A percentile compares a stretch with the other conserved stretches of the same genome.
These are phyloP conservation scores for Aphis craccivora DNA, from an alignment of 1,140 invertebrate species.

Conservation along the genomic window DNA sequence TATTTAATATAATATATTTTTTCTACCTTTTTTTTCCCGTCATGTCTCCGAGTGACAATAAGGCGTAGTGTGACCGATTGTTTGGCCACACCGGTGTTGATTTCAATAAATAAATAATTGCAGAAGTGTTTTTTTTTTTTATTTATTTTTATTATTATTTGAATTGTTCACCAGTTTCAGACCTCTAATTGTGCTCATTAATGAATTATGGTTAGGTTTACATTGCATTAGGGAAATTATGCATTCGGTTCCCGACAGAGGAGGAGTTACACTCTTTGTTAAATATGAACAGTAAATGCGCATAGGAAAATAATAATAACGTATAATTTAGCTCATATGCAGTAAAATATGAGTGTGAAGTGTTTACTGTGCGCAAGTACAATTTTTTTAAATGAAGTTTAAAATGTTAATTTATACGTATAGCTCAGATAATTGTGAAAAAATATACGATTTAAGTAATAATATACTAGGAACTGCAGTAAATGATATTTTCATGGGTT, in stretches of 20 bases:
- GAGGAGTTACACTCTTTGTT: constrained; percentile 32
- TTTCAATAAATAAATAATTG: constrained; percentile 57
- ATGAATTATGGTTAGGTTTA: constrained; percentile 41
- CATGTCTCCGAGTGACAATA: constrained; percentile 16
- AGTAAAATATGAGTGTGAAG: constrained; percentile 1
- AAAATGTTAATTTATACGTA: constrained; percentile 1
- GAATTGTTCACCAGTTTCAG: constrained; percentile 49
- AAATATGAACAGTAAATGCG: constrained; percentile 16
- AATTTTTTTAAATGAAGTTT: neutral
- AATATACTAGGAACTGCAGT: neutral
- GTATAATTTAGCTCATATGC: neutral
- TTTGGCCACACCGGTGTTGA: constrained; percentile 22
- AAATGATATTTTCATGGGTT: neutral
- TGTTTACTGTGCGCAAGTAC: neutral
- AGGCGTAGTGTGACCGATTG: constrained; percentile 18
- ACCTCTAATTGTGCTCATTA: constrained; percentile 37
- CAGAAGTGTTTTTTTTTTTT: constrained; percentile 20
- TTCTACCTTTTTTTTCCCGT: constrained; percentile 3
- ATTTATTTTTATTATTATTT: constrained; percentile 22
- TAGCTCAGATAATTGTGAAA: neutral
- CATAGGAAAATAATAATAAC: neutral
- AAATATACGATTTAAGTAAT: neutral
- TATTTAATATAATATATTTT: constrained; percentile 14
- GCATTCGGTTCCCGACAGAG: neutral
- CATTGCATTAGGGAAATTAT: constrained; percentile 44